A percentile compares a stretch with the other conserved stretches of the same genome.
Evolutionary conservation across 37 sponge, comb jelly and placozoan species (phyloP).

Genomic region (Lycopodina hypogea): DNA sequence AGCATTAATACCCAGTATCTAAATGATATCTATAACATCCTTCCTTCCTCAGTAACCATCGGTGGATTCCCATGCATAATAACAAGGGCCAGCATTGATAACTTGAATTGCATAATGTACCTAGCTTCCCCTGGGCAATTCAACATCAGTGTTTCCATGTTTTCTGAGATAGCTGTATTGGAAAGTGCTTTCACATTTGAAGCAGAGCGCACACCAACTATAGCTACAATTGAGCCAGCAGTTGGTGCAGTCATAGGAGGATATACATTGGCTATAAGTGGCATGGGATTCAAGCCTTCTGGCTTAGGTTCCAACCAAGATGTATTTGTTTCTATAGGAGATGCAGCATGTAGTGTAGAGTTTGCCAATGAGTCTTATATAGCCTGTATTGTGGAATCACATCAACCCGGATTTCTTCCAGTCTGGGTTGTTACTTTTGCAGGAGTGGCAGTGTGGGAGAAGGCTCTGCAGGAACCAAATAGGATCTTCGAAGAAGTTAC

Average conservation of each 20-base stretch:
- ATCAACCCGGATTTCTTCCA: not conserved
- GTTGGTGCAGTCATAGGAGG: slow-evolving; percentile 49
- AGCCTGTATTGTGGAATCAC: slow-evolving; percentile 10
- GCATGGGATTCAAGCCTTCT: slow-evolving; percentile 25
- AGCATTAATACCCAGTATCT: not conserved
- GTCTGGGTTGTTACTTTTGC: slow-evolving; percentile 18
- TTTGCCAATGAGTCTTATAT: slow-evolving; percentile 18
- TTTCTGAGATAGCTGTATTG: slow-evolving; percentile 2
- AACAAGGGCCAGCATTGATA: not conserved
- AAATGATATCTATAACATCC: not conserved
- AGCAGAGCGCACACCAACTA: slow-evolving; percentile 8
- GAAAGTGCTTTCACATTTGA: slow-evolving; percentile 17
- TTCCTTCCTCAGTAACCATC: slow-evolving; percentile 29
- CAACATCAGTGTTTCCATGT: slow-evolving; percentile 50
- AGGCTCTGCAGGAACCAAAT: not conserved
- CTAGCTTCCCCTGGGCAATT: not conserved
- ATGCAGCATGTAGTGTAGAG: slow-evolving; percentile 9
- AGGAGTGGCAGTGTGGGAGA: slow-evolving; percentile 28
- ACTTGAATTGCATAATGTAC: slow-evolving; percentile 18
- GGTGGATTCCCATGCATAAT: slow-evolving; percentile 43
- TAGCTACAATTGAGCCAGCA: slow-evolving; percentile 21
- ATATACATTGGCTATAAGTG: slow-evolving; percentile 50
- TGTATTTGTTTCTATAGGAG: slow-evolving; percentile 28
- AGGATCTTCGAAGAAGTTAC: not conserved
- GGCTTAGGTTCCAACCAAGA: not conserved